Percentiles rank a stretch among this genome's conserved stretches.
These are phyloP conservation scores for Ephialtes manifestator DNA, from an alignment of 2,888 invertebrate genomes.

Conservation along the genomic window DNA sequence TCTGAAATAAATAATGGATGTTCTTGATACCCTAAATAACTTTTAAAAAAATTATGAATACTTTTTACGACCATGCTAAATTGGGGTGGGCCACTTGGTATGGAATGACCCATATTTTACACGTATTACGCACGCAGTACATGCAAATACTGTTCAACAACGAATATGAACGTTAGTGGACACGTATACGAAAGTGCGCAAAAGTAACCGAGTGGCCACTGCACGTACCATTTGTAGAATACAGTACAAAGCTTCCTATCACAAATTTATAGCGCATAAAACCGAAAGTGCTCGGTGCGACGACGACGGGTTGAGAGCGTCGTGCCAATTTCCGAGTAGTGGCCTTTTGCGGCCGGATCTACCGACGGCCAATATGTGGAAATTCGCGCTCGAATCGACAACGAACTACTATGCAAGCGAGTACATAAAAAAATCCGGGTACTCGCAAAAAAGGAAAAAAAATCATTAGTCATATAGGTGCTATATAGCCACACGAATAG, in stretches of 20 bases:
- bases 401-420: background rate
- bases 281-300: conserved; percentile 48
- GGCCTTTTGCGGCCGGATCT: conserved; percentile 17
- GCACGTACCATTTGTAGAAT: background rate
- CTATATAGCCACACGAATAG: background rate
- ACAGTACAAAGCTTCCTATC: conserved; percentile 62
- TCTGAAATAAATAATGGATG: no score
- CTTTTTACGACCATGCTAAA: no score
- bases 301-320: background rate
- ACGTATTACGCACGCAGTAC: background rate
- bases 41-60: no score
- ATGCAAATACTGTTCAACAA: background rate
- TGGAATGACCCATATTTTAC: background rate
- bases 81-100: no score
- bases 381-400: background rate
- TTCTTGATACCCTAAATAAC: no score
- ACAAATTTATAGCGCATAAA: conserved; percentile 77
- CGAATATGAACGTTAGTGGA: background rate
- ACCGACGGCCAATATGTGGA: conserved; percentile 3
- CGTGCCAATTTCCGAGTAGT: conserved; percentile 67
- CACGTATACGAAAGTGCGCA: background rate
- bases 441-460: no score
- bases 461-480: no score
- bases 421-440: background rate
- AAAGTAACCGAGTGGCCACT: background rate